phyloP scores from a whole-genome alignment of 2,113 vertebrate species.

The Grantiella picta region DNA sequence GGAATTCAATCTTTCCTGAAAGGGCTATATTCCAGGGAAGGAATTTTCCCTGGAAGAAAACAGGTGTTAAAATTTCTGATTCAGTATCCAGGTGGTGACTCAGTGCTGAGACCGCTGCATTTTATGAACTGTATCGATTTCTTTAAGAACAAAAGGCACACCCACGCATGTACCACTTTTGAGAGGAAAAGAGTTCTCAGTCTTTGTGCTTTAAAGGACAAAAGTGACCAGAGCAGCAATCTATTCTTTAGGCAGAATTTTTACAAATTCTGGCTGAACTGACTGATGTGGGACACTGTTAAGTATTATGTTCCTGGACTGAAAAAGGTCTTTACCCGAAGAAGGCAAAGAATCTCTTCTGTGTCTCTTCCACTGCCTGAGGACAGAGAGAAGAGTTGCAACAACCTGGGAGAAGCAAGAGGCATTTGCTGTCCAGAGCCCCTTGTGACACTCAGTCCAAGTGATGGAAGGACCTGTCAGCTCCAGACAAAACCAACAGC shows the following conservation, averaged over 20 bases:
- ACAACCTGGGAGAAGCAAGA: not conserved
- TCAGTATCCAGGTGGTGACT: not conserved
- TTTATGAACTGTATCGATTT: too few relatives aligned
- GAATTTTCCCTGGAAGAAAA: not conserved
- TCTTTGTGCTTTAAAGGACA: not conserved
- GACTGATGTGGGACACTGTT: not conserved
- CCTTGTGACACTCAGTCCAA: not conserved
- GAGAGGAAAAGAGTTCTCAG: not conserved
- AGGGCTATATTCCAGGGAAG: not conserved
- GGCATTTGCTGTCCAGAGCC: not conserved
- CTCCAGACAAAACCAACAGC: not conserved
- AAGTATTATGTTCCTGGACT: not conserved
- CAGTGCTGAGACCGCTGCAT: not conserved
- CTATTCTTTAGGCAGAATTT: not conserved
- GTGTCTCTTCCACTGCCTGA: not conserved
- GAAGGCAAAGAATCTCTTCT: not conserved
- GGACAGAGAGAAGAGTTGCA: not conserved
- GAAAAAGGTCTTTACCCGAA: not conserved
- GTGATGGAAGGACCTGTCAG: not conserved
- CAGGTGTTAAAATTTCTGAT: not conserved
- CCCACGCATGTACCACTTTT: fast-evolving
- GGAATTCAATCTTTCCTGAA: not conserved
- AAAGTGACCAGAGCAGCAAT: not conserved
- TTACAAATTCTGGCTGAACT: not conserved
- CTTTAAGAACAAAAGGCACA: not conserved